A percentile compares a stretch with the other conserved stretches of the same genome.
Conservation (phyloP, 2,888 invertebrate genomes). For the Chesias legatella region DNA sequence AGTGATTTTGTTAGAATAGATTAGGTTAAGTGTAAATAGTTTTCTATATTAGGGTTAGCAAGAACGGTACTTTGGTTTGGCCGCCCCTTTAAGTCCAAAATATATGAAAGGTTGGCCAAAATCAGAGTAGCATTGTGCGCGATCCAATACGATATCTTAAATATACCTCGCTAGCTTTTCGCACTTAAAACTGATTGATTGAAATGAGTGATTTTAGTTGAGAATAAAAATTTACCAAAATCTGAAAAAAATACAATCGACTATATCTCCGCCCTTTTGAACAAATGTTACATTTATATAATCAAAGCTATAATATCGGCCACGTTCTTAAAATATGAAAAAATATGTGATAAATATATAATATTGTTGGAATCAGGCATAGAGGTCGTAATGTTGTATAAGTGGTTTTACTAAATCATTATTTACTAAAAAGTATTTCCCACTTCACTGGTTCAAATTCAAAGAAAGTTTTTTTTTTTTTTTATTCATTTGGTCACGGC, state of each 20-base stretch:
- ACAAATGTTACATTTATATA: slow-evolving; percentile 13
- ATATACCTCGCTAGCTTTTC: slow-evolving; percentile 36
- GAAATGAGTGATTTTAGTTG: not conserved
- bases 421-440: too few species aligned
- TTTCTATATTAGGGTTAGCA: not conserved
- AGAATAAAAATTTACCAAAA: not conserved
- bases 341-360: slow-evolving; percentile 48
- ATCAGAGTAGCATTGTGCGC: too few species aligned
- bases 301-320: slow-evolving; percentile 25
- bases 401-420: too few species aligned
- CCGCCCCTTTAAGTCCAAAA: too few species aligned
- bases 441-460: too few species aligned
- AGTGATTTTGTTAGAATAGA: slow-evolving; percentile 4
- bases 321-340: slow-evolving; percentile 37
- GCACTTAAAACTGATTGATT: slow-evolving; percentile 30
- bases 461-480: too few species aligned
- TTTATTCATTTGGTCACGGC: too few species aligned
- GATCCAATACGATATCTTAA: slow-evolving; percentile 16
- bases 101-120: too few species aligned
- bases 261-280: slow-evolving; percentile 5
- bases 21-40: slow-evolving; percentile 15
- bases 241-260: not conserved
- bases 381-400: slow-evolving; percentile 37
- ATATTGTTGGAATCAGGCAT: slow-evolving; percentile 40
- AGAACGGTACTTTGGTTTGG: not conserved